Base-by-base conservation (phyloP, 2,888 invertebrate species). In the Pinctada fucata region DNA sequence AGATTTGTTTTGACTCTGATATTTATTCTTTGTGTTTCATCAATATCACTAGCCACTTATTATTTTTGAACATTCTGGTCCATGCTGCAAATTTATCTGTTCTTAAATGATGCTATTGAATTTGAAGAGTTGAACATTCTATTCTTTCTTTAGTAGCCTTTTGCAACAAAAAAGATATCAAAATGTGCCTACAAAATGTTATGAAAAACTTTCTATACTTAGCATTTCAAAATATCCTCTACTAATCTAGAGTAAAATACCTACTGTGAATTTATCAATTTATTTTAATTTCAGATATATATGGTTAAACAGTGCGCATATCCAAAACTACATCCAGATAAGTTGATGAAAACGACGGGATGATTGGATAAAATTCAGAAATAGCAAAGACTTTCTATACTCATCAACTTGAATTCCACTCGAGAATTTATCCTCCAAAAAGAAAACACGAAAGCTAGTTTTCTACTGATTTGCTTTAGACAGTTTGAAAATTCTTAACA, bases 231-330 rank as follows among this genome's bases (percentile, higher is more conserved):
- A 31, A 31, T 31, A 58, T 58, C 58, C 8, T 58, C 8, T 10
- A 58, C 8, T 58, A 13, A 58, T 13, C 8, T 58, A 58, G 13
- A 58, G 13, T 13, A 58, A 58, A 13, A 66, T n/a, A n/a, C 66
- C 8, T n/a, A n/a, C n/a, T 6, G 16, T 66, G 13, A 16, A 16
- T 66, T 6, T n/a, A 69, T 69, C 13, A 5, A 31, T 6, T 8
- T 67, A 31, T 5, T 47, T 47, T 73, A 48, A 13, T 73, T 73
- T 10, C 66, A 74, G 74, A 66, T 74, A 2, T 50, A 66, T n/a
- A 74, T 74, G 31, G 74, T 74, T 2, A 74, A 74, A 5, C 74
- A 74, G 51, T 74, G 74, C 50, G 49, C 65, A 74, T 74, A 74
- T 66, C 63, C 74, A 4, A 65, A 74, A 66, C 8, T 66, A 31